Base-by-base conservation (phyloP, 2,888 invertebrate species). In the Drosophila robusta region DNA sequence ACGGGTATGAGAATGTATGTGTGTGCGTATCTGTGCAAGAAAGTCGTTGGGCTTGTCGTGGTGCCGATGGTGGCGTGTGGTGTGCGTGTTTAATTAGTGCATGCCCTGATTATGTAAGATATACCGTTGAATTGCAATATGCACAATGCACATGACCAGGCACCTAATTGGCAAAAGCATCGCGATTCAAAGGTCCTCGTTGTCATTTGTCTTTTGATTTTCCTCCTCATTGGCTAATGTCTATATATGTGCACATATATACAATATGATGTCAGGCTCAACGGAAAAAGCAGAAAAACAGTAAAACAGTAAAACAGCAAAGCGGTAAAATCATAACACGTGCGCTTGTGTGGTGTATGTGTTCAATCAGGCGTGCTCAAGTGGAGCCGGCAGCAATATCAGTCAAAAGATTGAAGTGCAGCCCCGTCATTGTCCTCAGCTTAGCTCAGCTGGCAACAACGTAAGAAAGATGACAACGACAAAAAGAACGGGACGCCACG, bases 351-450 rank as follows among this genome's bases (percentile, higher is more conserved):
- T n/a, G n/a, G 32, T n/a, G n/a, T 39, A 29, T 63, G 60, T 80
- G 85, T 60, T 72, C 86, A 83, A 87, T 87, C 89, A 88, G 79
- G 71, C 83, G 89, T 83, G 88, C 67, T 49, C 69, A 89, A 87
- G 89, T 83, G 86, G 68, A 54, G 62, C 36, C 63, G 41, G 73
- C 57, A 58, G 34, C 14, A 32, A 67, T 73, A 77, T 70, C 78
- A 84, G 67, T 73, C 78, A 70, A 72, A 70, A 71, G 88, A 82
- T 82, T 83, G 82, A 87, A 85, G 89, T 87, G 86, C 89, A 87
- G 88, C 70, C 70, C 42, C 46, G 76, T 71, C 76, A 68, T 78
- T 80, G 54, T 67, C 44, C 36, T 56, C 39, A 36, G 54, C 29
- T 29, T 54, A 26, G 34, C 51, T 47, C 39, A 38, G 16, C 45